Evolutionary conservation across 2,888 invertebrate genomes (phyloP).

Genomic region (Trachelus iudaicus): DNA sequence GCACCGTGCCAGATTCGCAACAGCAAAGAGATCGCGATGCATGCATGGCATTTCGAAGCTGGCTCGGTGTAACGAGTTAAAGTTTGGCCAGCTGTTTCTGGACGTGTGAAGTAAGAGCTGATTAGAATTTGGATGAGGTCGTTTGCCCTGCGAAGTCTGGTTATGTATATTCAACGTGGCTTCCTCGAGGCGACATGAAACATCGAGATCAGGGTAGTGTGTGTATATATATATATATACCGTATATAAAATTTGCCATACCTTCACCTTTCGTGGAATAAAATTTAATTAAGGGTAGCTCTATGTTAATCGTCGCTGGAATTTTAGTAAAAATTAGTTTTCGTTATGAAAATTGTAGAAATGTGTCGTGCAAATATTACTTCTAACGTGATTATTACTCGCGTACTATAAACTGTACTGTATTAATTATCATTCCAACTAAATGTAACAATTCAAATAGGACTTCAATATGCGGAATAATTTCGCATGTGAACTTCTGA

Average conservation of each 20-base stretch:
- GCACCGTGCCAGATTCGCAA: not conserved
- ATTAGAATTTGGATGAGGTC: slow-evolving; percentile 53
- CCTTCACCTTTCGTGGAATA: not conserved
- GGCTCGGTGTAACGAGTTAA: slow-evolving; percentile 45
- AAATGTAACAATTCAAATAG: not conserved
- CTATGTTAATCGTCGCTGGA: too few species aligned
- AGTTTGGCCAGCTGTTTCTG: slow-evolving; percentile 51
- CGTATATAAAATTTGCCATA: not conserved
- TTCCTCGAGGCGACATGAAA: slow-evolving; percentile 29
- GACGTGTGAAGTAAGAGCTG: slow-evolving; percentile 48
- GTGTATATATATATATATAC: not conserved
- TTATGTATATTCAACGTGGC: slow-evolving; percentile 41
- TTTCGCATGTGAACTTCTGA: not conserved
- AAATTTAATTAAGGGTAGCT: not conserved
- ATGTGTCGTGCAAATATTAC: not conserved
- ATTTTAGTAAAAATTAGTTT: too few species aligned
- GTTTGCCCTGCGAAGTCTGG: slow-evolving; percentile 24
- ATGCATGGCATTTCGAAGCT: not conserved
- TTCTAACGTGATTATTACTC: not conserved
- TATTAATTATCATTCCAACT: not conserved
- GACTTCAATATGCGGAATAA: not conserved
- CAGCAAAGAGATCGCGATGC: not conserved
- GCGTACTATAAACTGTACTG: too few species aligned
- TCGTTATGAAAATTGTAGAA: not conserved
- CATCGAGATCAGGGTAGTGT: slow-evolving; percentile 29